A percentile compares a stretch with the other conserved stretches of the same genome.
These are phyloP conservation scores for Tetrao urogallus DNA, from an alignment of 2,113 vertebrate species.

Conservation along the genomic window DNA sequence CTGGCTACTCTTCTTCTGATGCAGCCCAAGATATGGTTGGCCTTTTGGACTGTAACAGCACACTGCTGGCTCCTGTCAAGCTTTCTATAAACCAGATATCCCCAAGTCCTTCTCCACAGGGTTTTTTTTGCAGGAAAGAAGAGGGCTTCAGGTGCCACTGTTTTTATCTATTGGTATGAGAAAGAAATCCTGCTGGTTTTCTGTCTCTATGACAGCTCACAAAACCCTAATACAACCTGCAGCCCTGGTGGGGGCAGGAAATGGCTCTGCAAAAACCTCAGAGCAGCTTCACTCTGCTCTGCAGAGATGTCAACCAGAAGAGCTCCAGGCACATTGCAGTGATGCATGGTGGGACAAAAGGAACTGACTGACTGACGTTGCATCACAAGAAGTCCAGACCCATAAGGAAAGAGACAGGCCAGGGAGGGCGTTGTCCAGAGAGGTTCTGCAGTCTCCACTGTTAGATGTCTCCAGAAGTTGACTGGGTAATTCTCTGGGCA, in stretches of 20 bases:
- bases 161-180: rapidly evolving
- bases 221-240: neutral
- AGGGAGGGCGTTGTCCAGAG: neutral
- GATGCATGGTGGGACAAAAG: neutral
- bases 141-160: neutral
- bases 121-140: neutral
- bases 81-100: too few relatives aligned
- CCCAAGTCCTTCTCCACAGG: neutral
- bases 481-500: neutral
- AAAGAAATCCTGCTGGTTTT: neutral
- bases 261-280: neutral
- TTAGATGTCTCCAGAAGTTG: neutral
- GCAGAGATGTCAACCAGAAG: neutral
- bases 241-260: neutral
- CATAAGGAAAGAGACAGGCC: neutral
- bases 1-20: too few relatives aligned
- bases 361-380: neutral
- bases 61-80: too few relatives aligned
- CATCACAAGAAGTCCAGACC: neutral
- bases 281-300: neutral
- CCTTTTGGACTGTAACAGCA: too few relatives aligned
- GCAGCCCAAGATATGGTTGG: too few relatives aligned
- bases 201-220: neutral
- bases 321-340: neutral
- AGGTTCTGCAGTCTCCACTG: neutral